Base-by-base conservation (phyloP, 92 coral and sea anemone genomes). In the Blastomussa wellsi region DNA sequence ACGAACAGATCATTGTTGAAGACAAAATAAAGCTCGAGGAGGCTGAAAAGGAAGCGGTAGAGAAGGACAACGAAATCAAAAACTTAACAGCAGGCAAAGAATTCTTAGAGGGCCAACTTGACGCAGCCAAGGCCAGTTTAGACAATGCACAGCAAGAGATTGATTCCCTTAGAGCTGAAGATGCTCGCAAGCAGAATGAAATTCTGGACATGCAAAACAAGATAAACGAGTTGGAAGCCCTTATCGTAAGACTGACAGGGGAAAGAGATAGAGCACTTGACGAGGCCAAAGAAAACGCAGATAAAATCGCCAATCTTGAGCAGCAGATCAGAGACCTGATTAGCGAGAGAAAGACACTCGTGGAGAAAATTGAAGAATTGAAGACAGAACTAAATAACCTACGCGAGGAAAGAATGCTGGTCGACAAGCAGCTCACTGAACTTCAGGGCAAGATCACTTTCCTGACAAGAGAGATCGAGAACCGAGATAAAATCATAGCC, bases 181-280 rank as follows among this genome's bases (percentile, higher is more conserved):
- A 86, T 74, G 91, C 91, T 53, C 87, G 87, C 37, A 85, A 70
- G 53, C 92, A 92, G 59, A 91, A 90, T 69, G 98, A 94, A 76
- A 88, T 94, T 57, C 91, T 92, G 0, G 98, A 94, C 66, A 72
- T 94, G 83, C 88, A 87, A 52, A 92, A 94, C 57, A 94, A 77
- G 64, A 90, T 94, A 77, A 94, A 88, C 76, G 98, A 97, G 55
- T 82, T 94, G 76, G 99, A 97, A 41, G 93, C 91, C 5, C 88
- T 90, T 12, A 89, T 97, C 31, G 95, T 93, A 19, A 94, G 89
- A 51, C 85, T 95, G 44, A 83, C 96, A 1, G 87, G 90, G 15
- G 99, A 97, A 90, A 86, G 92, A 69, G 98, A 97, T 28, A 91
- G 99, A 60, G 97, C 98, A 44, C 93, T 95, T 78, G 95, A 94